phyloP scores from a whole-genome alignment of 2,888 invertebrate genomes.

The Beris chalybata region DNA sequence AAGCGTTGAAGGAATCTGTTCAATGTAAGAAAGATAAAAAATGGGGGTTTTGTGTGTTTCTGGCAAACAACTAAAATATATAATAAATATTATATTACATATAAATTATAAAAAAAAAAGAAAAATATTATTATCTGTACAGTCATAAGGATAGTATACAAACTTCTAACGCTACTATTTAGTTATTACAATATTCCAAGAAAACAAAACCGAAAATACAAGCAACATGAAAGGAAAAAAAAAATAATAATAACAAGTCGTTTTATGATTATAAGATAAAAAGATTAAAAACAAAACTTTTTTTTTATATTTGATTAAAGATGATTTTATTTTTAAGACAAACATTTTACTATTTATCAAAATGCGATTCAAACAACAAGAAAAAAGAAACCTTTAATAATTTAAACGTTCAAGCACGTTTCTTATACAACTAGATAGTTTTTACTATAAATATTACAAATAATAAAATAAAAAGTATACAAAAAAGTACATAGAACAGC shows the following conservation, averaged over 20 bases:
- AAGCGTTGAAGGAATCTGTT: conserved; percentile 5
- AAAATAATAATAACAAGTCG: conserved; percentile 6
- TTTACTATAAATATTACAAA: no score
- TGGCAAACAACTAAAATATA: conserved; percentile 15
- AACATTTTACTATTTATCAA: conserved; percentile 23
- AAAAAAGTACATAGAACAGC: no score
- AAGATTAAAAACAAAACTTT: conserved; percentile 20
- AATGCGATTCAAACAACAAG: conserved; percentile 27
- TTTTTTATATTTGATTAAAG: conserved; percentile 26
- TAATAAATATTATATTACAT: conserved; percentile 5
- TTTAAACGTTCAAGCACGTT: no score
- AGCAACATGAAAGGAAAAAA: neutral
- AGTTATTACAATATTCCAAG: conserved; percentile 2
- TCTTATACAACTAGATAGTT: no score
- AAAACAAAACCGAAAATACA: neutral
- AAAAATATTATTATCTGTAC: conserved; percentile 15
- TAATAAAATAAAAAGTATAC: no score
- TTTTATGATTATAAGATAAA: conserved; percentile 17
- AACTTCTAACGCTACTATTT: no score
- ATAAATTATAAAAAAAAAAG: neutral
- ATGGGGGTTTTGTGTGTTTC: conserved; percentile 29
- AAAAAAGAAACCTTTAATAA: no score
- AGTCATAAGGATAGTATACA: neutral
- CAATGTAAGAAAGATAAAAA: conserved; percentile 16
- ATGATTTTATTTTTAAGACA: conserved; percentile 28